Conservation (phyloP, 2,797 vertebrate species). For the Phyllotis vaccarum region DNA sequence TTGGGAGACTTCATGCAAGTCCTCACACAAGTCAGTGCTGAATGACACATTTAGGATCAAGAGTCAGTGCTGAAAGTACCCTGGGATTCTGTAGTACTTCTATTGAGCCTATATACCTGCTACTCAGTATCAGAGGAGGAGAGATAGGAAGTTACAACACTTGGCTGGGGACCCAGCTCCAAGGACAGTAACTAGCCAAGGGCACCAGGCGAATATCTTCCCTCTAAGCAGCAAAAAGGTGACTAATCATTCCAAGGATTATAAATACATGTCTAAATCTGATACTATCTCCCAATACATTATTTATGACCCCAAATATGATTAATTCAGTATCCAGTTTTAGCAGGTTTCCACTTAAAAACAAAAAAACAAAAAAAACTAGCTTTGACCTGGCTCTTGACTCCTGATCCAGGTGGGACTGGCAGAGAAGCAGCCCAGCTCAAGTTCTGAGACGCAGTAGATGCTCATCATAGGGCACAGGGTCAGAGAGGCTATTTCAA, state of each 20-base stretch:
- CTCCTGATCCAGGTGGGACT: conserved; percentile 43
- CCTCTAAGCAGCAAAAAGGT: conserved; percentile 72
- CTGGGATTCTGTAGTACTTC: neutral
- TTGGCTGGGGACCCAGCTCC: conserved; percentile 49
- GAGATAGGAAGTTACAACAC: neutral
- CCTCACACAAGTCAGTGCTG: neutral
- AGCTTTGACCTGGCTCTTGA: conserved; percentile 72
- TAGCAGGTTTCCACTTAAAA: conserved; percentile 84
- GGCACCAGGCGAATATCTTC: conserved; percentile 81
- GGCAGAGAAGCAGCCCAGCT: neutral
- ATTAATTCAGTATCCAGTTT: conserved; percentile 86
- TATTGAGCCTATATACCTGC: neutral
- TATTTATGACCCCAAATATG: conserved; percentile 86
- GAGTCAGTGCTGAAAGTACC: neutral
- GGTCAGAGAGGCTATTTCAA: neutral
- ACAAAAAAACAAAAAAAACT: conserved; percentile 80
- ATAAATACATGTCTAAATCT: conserved; percentile 83
- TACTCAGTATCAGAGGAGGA: neutral
- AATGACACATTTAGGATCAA: neutral
- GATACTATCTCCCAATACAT: conserved; percentile 83
- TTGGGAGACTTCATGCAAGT: neutral
- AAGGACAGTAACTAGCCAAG: conserved; percentile 73
- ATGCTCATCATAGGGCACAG: neutral
- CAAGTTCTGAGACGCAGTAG: neutral
- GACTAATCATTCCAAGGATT: conserved; percentile 82